Percentiles rank a stretch among this genome's conserved stretches.
These are phyloP conservation scores for Nasonia longicornis DNA, from an alignment of 1,140 invertebrate species.

Conservation along the genomic window DNA sequence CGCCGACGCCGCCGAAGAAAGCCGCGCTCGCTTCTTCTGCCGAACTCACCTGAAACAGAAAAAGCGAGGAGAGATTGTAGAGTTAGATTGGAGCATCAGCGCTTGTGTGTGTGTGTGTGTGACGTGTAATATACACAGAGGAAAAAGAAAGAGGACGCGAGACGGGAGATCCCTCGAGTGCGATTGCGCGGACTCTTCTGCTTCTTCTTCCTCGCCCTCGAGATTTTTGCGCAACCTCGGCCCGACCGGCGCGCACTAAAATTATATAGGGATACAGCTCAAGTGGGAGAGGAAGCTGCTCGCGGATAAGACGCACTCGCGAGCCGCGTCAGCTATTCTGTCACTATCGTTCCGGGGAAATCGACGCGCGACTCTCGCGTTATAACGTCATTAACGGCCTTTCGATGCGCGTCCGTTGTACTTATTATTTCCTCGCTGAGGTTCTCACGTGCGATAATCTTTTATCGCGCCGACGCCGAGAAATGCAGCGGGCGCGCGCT, in stretches of 20 bases:
- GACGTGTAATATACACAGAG: not conserved
- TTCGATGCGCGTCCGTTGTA: not conserved
- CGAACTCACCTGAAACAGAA: conserved; percentile 15
- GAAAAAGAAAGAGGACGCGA: not conserved
- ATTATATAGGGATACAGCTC: conserved; percentile 14
- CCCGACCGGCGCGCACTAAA: not conserved
- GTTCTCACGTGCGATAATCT: conserved; percentile 8
- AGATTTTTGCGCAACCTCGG: not conserved
- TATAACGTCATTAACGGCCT: conserved; percentile 7
- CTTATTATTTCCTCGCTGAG: not conserved
- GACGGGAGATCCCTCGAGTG: not conserved
- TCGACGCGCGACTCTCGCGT: not conserved
- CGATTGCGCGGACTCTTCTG: conserved; percentile 19
- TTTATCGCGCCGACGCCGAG: conserved; percentile 13
- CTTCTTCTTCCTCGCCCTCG: conserved; percentile 9
- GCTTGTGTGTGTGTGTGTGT: not conserved
- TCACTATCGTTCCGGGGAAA: conserved; percentile 1
- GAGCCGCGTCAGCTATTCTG: not conserved
- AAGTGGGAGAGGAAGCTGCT: not conserved
- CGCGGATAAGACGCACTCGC: not conserved
- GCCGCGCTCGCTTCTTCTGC: not conserved
- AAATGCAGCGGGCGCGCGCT: not conserved
- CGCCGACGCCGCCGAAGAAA: not conserved
- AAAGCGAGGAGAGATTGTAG: conserved; percentile 10
- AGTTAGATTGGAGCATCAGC: conserved; percentile 6